Evolutionary conservation across 1,140 invertebrate genomes (phyloP), one percentile per base, ranked within the genome.

Genomic region (Bombyx mandarina): DNA sequence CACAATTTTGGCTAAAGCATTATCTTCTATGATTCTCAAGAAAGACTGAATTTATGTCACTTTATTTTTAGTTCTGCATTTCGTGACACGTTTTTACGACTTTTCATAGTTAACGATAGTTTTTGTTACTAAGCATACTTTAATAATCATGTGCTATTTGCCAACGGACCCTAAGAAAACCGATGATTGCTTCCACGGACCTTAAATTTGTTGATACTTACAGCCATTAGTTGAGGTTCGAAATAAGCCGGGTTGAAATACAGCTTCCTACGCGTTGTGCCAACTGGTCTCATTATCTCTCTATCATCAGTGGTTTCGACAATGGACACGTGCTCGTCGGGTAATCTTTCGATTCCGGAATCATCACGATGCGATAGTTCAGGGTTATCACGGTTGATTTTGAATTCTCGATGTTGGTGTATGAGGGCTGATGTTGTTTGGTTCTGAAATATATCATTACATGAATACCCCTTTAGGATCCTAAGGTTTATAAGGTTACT

Each of bases 171-270:
- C 12, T 18, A 18, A 18, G n/a, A n/a, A n/a, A n/a, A n/a, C 12
- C 12, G 12, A 18, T 18, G 12, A 18, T 18, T 18, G 12, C 12
- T 1, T 35, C 26, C 26, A 35, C 26, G 1, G 26, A 5, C 7
- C 1, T 1, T 22, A 49, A 5, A n/a, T 49, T 5, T 5, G 12
- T n/a, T 54, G 3, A 6, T 45, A 22, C 22, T 90, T 89, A 96
- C 95, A 85, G 93, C 81, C 67, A 97, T 86, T 35, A 96, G 73
- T 72, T 96, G 94, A 47, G 93, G 93, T 73, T 97, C 95, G 71
- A 97, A 96, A 73, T 95, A 96, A 3, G 94, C 94, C 1, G 95
- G 95, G 81, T 96, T 96, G 66, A 97, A 96, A 71, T 96, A 96
- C 0, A 96, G 87, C 70, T 96, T 96, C 60, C 93, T 91, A 56